Base-by-base conservation (phyloP, 2,888 invertebrate species). In the Neoscelio sp. region DNA sequence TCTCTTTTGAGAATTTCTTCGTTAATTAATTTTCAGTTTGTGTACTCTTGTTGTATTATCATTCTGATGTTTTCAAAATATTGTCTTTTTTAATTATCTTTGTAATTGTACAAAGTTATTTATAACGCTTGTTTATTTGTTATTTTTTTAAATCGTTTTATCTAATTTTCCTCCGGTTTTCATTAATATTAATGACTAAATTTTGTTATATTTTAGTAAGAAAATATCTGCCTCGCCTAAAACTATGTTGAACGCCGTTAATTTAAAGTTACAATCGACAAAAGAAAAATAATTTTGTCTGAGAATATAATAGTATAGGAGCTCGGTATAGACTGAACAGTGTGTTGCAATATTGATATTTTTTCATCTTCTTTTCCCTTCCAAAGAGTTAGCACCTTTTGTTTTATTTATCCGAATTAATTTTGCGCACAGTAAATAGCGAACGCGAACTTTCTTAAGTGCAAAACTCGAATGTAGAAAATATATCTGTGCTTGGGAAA, bases 371-470 rank as follows among this genome's bases (percentile, higher is more conserved):
- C 5, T 44, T n/a, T 23, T 44, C 35, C 10, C 10, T 13, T 44
- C 3, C 6, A 38, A 5, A 28, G 20, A 15, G 10, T n/a, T n/a
- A n/a, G 8, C 1, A 2, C 28, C 28, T 52, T 65, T 65, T 42
- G 52, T 65, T 67, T 46, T 67, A 46, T 67, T 56, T 35, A 30
- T 67, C 35, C 35, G 54, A 67, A 67, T 67, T 67, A 23, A 46
- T 67, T 67, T 67, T 42, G 44, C 44, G 20, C 35, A 46, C 2
- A 30, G 35, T 23, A 67, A 67, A 67, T 46, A 67, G 15, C 10
- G 23, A 8, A 15, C 23, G 46, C 12, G 7, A 35, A 67, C 30
- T 56, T 67, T 8, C 23, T 46, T 13, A 28, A 42, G 50, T 7
- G 13, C 17, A 26, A 65, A 42, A 65, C 62, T 48, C 62, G 10